These are phyloP conservation scores for Apodemia duryi DNA, from an alignment of 2,888 invertebrate genomes.

Conservation along the genomic window DNA sequence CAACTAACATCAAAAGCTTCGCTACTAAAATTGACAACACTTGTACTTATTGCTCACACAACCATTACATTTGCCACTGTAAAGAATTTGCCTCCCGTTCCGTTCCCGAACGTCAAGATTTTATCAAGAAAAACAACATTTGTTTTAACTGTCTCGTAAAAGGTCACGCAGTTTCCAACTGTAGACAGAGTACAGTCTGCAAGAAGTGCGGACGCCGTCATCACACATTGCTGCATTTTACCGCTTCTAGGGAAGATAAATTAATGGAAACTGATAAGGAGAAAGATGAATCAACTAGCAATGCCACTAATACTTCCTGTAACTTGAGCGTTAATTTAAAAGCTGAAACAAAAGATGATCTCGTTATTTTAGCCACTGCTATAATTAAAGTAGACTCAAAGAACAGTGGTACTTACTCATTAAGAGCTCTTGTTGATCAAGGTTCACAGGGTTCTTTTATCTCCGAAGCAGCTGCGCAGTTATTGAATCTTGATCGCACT, in stretches of 20 bases:
- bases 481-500: conserved; percentile 25
- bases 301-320: conserved; percentile 5
- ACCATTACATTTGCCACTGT: conserved; percentile 27
- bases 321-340: conserved; percentile 19
- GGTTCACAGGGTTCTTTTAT: conserved; percentile 33
- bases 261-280: conserved; percentile 7
- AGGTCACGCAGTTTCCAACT: conserved; percentile 21
- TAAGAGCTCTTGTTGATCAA: conserved; percentile 31
- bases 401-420: conserved; percentile 12
- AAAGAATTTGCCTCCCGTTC: conserved; percentile 25
- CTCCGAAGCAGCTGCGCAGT: conserved; percentile 27
- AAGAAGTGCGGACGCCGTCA: conserved; percentile 30
- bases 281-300: neutral
- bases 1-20: conserved; percentile 23
- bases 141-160: conserved; percentile 30
- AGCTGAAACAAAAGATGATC: conserved; percentile 21
- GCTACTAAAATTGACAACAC: conserved; percentile 23
- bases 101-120: conserved; percentile 25
- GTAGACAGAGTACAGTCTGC: conserved; percentile 22
- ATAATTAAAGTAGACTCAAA: conserved; percentile 21
- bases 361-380: conserved; percentile 28
- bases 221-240: conserved; percentile 24
- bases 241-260: neutral
- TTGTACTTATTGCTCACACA: conserved; percentile 25
- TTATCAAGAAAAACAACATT: conserved; percentile 26